A percentile compares a stretch with the other conserved stretches of the same genome.
phyloP scores from a whole-genome alignment of 2,888 invertebrate species.

The Metacarcinus magister region DNA sequence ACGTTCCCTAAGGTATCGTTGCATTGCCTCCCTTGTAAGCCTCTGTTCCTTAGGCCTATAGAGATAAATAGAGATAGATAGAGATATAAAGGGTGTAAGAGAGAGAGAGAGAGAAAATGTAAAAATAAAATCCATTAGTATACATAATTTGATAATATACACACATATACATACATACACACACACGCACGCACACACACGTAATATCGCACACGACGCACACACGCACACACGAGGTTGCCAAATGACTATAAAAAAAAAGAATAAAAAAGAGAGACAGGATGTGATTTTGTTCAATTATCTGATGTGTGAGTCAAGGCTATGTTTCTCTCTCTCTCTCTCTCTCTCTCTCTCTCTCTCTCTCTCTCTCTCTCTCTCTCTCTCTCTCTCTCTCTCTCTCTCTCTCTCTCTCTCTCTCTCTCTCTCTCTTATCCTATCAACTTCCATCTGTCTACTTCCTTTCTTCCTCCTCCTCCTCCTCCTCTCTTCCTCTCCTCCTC shows the following conservation, averaged over 20 bases:
- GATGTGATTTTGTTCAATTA: conserved; percentile 52
- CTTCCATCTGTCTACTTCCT: neutral
- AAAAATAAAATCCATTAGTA: neutral
- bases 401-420: neutral
- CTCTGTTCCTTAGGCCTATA: conserved; percentile 89
- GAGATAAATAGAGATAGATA: neutral
- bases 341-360: conserved; percentile 34
- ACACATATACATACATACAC: neutral
- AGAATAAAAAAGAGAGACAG: neutral
- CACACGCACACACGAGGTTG: conserved; percentile 18
- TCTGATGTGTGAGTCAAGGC: neutral
- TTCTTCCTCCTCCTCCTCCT: neutral
- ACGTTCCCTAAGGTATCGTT: conserved; percentile 96
- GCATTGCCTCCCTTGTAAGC: conserved; percentile 96
- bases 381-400: neutral
- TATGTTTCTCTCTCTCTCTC: conserved; percentile 19
- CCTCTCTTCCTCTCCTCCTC: neutral
- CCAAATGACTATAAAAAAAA: neutral
- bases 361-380: conserved; percentile 20
- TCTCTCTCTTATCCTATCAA: neutral
- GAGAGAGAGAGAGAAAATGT: neutral
- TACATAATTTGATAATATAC: neutral
- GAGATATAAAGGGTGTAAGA: neutral
- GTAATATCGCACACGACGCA: neutral
- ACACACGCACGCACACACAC: conserved; percentile 18